phyloP scores from a whole-genome alignment of 2,113 vertebrate species.

The Okapia johnstoni region DNA sequence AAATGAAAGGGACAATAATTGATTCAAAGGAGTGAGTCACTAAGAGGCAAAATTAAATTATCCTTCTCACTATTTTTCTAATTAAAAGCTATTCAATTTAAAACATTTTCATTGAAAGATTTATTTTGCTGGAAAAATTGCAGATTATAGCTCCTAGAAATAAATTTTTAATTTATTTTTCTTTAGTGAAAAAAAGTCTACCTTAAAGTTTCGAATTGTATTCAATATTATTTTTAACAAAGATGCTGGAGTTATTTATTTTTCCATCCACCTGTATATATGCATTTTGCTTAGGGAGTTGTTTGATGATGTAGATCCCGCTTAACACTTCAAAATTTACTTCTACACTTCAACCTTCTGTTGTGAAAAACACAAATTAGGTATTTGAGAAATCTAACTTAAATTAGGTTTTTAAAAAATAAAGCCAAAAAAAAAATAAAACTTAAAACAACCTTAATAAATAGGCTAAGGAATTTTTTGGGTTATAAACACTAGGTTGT shows the following conservation, averaged over 20 bases:
- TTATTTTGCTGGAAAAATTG: background rate
- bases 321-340: background rate
- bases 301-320: background rate
- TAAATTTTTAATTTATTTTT: background rate
- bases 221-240: background rate
- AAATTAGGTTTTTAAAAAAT: background rate
- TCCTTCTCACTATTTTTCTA: background rate
- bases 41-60: background rate
- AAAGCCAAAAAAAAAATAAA: background rate
- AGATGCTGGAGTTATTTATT: background rate
- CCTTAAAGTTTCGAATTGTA: background rate
- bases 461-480: background rate
- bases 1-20: background rate
- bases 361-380: background rate
- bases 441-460: background rate
- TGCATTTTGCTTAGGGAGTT: background rate
- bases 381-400: background rate
- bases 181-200: background rate
- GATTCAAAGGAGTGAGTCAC: background rate
- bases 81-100: background rate
- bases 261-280: background rate
- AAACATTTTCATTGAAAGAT: background rate
- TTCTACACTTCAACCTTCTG: background rate
- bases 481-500: background rate
- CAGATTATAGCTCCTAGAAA: background rate